Conservation (phyloP, 2,888 invertebrate genomes). For the Tipula unca region DNA sequence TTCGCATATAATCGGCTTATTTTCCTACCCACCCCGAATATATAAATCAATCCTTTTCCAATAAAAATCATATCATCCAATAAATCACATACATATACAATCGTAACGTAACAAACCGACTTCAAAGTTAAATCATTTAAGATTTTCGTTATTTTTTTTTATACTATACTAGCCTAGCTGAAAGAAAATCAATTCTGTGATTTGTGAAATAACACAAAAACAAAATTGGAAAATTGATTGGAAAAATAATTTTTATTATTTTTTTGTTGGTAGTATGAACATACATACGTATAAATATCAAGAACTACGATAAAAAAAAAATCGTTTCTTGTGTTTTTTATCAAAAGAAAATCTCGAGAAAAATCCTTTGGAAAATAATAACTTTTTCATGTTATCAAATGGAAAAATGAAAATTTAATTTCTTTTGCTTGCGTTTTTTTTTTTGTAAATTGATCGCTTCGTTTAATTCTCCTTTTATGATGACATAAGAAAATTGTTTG, state of each 20-base stretch:
- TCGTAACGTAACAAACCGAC: not conserved
- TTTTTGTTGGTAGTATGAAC: not conserved
- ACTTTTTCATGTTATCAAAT: not conserved
- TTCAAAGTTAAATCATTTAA: not conserved
- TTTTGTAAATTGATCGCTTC: not conserved
- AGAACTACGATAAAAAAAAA: not conserved
- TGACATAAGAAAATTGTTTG: not conserved
- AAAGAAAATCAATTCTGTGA: not conserved
- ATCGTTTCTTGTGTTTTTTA: not conserved
- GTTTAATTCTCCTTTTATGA: not conserved
- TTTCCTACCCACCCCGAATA: not conserved
- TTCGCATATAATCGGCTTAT: not conserved
- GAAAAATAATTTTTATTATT: conserved; percentile 8
- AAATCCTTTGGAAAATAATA: not conserved
- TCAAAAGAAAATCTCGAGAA: not conserved
- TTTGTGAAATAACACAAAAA: not conserved
- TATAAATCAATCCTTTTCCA: not conserved
- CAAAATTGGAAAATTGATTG: conserved; percentile 8
- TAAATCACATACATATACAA: not conserved
- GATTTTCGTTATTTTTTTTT: not conserved
- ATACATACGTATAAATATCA: too few relatives aligned
- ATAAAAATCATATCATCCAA: not conserved
- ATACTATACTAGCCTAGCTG: not conserved
- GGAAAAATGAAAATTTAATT: not conserved
- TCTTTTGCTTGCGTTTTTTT: not conserved